Base-by-base conservation (phyloP, 2,113 vertebrate genomes). In the Carollia perspicillata region DNA sequence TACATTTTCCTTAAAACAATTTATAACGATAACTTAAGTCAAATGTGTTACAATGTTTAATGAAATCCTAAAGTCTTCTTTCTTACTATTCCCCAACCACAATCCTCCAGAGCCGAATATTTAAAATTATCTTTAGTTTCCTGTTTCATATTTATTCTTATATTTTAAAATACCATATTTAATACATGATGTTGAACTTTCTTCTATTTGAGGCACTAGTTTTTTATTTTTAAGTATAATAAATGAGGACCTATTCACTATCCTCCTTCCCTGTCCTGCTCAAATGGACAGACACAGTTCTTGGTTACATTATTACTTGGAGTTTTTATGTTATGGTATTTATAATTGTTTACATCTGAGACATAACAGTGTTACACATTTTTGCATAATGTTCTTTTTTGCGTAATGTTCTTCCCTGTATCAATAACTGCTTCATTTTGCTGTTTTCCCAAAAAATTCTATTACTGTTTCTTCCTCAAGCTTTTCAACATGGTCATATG, bases 101-200 rank as follows among this genome's bases (percentile, higher is more conserved):
- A 92, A 2, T 58, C 13, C 55, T 92, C 40, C 8, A 40, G 23
- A 88, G 37, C 42, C 16, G 74, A 89, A 85, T 6, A 47, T 23
- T 68, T 79, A 80, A 65, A 95, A n/a, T 93, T 42, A 79, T 35
- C 90, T 88, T 95, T 63, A 79, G 35, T 71, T 81, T 72, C 58
- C 40, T 40, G 4, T 51, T 75, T 18, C 30, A 26, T 74, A 53
- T 81, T 86, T 63, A 40, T 68, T 35, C 84, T 86, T 8, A 28
- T 42, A 68, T 94, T 85, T 93, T 72, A 60, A 78, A 77, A 80
- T 72, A 5, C 11, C 3, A 60, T 30, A 51, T 93, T 89, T 89
- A 58, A 91, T 44, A 77, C n/a, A 51, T 28, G 37, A 30, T n/a
- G 42, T 79, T 87, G 30, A 77, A 18, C 47, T 71, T 60, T 89